Evolutionary conservation across 1,140 invertebrate species (phyloP), one percentile per base, ranked within the genome.

Genomic region (Apis laboriosa): DNA sequence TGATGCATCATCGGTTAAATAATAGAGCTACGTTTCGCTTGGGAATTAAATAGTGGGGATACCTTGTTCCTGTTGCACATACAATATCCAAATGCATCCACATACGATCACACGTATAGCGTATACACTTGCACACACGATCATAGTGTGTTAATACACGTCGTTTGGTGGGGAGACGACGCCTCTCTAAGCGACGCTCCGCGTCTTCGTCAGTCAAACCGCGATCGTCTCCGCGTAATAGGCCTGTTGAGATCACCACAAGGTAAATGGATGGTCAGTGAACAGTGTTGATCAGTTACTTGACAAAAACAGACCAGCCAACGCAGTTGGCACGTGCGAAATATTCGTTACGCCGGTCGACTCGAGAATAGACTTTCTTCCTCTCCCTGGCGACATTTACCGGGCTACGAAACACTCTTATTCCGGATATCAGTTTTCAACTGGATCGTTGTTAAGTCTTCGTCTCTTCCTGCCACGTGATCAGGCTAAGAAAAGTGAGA

Each of bases 171-270:
- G 85, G 82, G 86, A 80, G 67, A 87, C 88, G 85, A 91, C 90
- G 85, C 86, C 79, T 90, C 84, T 75, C 90, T 85, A 86, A 85
- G 84, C 84, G 90, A 90, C 86, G 90, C 84, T 80, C 68, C 80
- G 88, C 85, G 84, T 89, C 87, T 80, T 91, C 88, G 85, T 90
- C 90, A 91, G 91, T 92, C 86, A 89, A 90, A 92, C 89, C 85
- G 89, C 84, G 88, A 90, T 82, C 85, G 89, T 88, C 84, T 75
- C 70, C 76, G 77, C 71, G 80, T 56, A 73, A 83, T 56, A 73
- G 81, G 71, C 28, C 24, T 19, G 63, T 72, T 77, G 15, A 71
- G 49, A 71, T 9, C 56, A 43, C 66, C 51, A 12, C 1, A 68
- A 8, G 17, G 67, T 60, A 58, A 11, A 12, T 15, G 72, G n/a